A percentile compares a stretch with the other conserved stretches of the same genome.
Conservation (phyloP, 2,797 vertebrate genomes). For the Taenioides sp. region DNA sequence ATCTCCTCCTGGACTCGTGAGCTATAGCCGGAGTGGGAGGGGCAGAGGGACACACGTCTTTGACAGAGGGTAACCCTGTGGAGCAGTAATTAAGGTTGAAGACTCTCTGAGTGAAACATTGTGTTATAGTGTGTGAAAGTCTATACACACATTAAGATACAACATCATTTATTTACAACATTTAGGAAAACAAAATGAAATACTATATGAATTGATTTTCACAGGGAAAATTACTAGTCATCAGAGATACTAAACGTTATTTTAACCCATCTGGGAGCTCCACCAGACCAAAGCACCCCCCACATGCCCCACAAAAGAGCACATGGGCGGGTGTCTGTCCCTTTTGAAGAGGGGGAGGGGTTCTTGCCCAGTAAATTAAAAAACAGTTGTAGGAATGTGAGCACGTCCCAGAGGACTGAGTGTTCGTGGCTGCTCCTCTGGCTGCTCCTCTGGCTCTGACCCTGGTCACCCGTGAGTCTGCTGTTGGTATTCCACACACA, state of each 20-base stretch:
- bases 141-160: background rate
- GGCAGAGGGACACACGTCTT: conserved; percentile 58
- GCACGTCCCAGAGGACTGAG: conserved; percentile 61
- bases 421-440: conserved; percentile 42
- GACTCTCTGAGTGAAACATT: background rate
- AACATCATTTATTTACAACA: too few relatives aligned
- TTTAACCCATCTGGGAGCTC: conserved; percentile 94
- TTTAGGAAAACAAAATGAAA: too few relatives aligned
- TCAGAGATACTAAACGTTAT: conserved; percentile 91
- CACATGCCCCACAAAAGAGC: conserved; percentile 30
- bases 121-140: background rate
- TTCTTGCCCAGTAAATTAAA: conserved; percentile 69
- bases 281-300: conserved; percentile 38
- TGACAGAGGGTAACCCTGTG: conserved; percentile 66
- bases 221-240: conserved; percentile 70
- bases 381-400: conserved; percentile 67
- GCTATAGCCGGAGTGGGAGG: conserved; percentile 44
- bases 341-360: conserved; percentile 42
- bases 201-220: too few relatives aligned
- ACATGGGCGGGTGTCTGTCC: conserved; percentile 44
- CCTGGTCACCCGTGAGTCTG: conserved; percentile 72
- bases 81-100: conserved; percentile 17
- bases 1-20: conserved; percentile 57
- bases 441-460: conserved; percentile 58
- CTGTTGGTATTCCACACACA: conserved; percentile 72